Percentiles rank a stretch among this genome's conserved stretches.
phyloP scores from a whole-genome alignment of 1,140 invertebrate genomes.

The Eurosta solidaginis region DNA sequence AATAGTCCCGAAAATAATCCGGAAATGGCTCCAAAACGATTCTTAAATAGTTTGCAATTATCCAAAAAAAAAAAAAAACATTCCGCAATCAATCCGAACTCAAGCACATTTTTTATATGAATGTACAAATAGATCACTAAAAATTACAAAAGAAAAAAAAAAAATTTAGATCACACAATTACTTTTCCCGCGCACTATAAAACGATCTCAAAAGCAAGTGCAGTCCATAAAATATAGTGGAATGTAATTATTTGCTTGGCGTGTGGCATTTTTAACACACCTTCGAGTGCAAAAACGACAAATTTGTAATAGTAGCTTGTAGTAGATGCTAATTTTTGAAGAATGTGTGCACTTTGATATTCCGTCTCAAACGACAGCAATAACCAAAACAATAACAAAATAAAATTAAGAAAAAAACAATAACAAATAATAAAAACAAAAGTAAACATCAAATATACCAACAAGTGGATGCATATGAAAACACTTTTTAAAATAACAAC shows the following conservation, averaged over 20 bases:
- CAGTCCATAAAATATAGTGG: neutral
- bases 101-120: too few species aligned
- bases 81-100: too few species aligned
- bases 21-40: too few species aligned
- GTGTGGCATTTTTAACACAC: conserved; percentile 21
- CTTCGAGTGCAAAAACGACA: neutral
- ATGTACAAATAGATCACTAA: too few species aligned
- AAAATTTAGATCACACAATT: neutral
- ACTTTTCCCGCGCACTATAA: neutral
- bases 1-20: too few species aligned
- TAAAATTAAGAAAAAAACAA: neutral
- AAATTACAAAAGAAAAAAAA: neutral
- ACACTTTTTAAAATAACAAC: too few species aligned
- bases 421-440: neutral
- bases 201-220: neutral
- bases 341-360: conserved; percentile 15
- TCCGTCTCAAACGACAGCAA: conserved; percentile 3
- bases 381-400: conserved; percentile 1
- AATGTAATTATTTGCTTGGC: conserved; percentile 23
- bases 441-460: neutral
- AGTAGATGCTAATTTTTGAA: conserved; percentile 9
- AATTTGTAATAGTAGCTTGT: neutral
- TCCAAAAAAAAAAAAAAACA: too few species aligned
- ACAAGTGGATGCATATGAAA: conserved; percentile 21
- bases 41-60: too few species aligned